Evolutionary conservation across 2,113 vertebrate species (phyloP).

Genomic region (Planiliza haematocheilus): DNA sequence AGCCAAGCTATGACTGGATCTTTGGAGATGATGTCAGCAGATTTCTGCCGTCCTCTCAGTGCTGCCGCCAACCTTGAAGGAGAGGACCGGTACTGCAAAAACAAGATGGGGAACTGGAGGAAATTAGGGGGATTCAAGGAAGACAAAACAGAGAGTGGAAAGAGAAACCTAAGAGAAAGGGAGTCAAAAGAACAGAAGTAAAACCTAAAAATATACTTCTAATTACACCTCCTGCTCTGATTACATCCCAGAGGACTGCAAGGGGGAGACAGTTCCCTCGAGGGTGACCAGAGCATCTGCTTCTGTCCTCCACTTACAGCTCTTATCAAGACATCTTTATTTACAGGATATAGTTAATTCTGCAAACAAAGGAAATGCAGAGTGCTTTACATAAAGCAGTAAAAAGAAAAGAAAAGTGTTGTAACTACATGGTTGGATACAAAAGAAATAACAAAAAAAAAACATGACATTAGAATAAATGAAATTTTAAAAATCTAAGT

Average conservation of each 20-base stretch:
- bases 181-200: not conserved
- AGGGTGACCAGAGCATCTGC: slow-evolving; percentile 39
- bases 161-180: slow-evolving; percentile 7
- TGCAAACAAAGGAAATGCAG: not conserved
- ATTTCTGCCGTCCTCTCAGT: slow-evolving; percentile 70
- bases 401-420: not conserved
- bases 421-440: not conserved
- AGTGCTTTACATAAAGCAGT: not conserved
- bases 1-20: slow-evolving; percentile 77
- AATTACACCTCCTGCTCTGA: slow-evolving; percentile 33
- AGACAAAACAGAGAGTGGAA: slow-evolving; percentile 25
- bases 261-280: slow-evolving; percentile 9
- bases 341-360: not conserved
- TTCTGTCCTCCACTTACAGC: slow-evolving; percentile 12
- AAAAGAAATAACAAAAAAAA: not conserved
- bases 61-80: slow-evolving; percentile 71
- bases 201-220: slow-evolving; percentile 13
- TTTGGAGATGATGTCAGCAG: slow-evolving; percentile 85
- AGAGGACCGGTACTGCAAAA: slow-evolving; percentile 74
- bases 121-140: slow-evolving; percentile 6
- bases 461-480: not conserved
- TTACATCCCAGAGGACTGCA: slow-evolving; percentile 24
- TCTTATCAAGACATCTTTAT: slow-evolving; percentile 1
- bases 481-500: no score
- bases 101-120: slow-evolving; percentile 42